phyloP scores from a whole-genome alignment of 2,888 invertebrate species.

The Nebria brevicollis region DNA sequence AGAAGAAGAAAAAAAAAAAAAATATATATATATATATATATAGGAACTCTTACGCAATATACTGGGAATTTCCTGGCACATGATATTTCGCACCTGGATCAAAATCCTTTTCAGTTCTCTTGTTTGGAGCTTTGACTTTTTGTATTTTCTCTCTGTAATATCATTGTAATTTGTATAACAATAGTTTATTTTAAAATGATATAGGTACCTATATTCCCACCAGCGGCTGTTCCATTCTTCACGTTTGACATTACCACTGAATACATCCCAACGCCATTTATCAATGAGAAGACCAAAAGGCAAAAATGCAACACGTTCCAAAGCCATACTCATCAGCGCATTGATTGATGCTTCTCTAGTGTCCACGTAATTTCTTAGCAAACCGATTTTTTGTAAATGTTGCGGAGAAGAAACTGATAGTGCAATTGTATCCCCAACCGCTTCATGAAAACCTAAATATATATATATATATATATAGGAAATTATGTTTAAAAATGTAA shows the following conservation, averaged over 20 bases:
- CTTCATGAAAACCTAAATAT: slow-evolving; percentile 71
- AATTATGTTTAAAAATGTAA: background rate
- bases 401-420: slow-evolving; percentile 68
- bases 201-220: slow-evolving; percentile 57
- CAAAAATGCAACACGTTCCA: slow-evolving; percentile 66
- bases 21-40: no score
- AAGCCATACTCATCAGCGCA: slow-evolving; percentile 63
- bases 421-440: slow-evolving; percentile 71
- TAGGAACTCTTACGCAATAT: slow-evolving; percentile 58
- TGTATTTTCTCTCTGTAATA: slow-evolving; percentile 60
- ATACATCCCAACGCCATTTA: slow-evolving; percentile 70
- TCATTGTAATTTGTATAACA: background rate
- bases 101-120: slow-evolving; percentile 61
- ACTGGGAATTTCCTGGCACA: slow-evolving; percentile 62
- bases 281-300: slow-evolving; percentile 69
- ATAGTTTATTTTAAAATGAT: slow-evolving; percentile 4
- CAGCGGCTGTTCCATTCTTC: slow-evolving; percentile 63
- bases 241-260: slow-evolving; percentile 61
- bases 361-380: slow-evolving; percentile 61
- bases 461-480: no score
- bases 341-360: slow-evolving; percentile 62
- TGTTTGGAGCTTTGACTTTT: slow-evolving; percentile 62
- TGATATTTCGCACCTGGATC: slow-evolving; percentile 65
- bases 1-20: no score
- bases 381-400: slow-evolving; percentile 63